Base-by-base conservation (phyloP, 2,888 invertebrate genomes). In the Oscheius sp. region DNA sequence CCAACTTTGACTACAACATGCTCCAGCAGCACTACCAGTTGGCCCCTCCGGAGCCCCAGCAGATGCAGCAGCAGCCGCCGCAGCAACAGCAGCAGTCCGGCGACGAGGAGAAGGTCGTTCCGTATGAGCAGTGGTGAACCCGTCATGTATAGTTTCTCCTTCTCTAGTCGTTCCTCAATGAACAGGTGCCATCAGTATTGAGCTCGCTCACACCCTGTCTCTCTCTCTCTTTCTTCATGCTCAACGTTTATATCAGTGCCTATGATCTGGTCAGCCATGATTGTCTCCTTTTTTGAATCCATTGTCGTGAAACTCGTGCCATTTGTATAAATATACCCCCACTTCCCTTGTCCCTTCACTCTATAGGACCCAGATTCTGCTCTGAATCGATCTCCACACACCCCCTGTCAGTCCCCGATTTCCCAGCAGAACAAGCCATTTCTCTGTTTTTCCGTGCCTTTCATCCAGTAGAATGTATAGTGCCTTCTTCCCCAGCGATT, bases 1-100 rank as follows among this genome's bases (percentile, higher is more conserved):
- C 84, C 10, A 83, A 78, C 70, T 85, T 82, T 66, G 85, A 85
- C 71, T 84, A 81, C 66, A 62, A 76, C 32, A 75, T 78, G 77
- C 70, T 81, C 55, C 75, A 76, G 35, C 70, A 73, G 21, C 76
- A 74, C 29, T 79, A 83, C 33, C 76, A 74, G 35, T 75, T 81
- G 50, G 51, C 62, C 7, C 51, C 62, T 4, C 13, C 33, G 2
- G 72, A 75, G 33, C 63, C 62, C 11, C 73, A 71, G 42, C 77
- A 51, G 35, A 68, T 42, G 58, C 47, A 33, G 9, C 47, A 33
- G 9, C 74, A 57, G 1, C 78, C 76, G 57, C 71, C 47, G 32
- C 70, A 70, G 29, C 68, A 66, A 37, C 58, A 60, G 35, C 55
- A 48, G 21, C 35, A 51, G 4, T 11, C 21, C n/a, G 11, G 32